These are phyloP conservation scores for Parotia lawesii DNA, from an alignment of 2,113 vertebrate species.

Conservation along the genomic window DNA sequence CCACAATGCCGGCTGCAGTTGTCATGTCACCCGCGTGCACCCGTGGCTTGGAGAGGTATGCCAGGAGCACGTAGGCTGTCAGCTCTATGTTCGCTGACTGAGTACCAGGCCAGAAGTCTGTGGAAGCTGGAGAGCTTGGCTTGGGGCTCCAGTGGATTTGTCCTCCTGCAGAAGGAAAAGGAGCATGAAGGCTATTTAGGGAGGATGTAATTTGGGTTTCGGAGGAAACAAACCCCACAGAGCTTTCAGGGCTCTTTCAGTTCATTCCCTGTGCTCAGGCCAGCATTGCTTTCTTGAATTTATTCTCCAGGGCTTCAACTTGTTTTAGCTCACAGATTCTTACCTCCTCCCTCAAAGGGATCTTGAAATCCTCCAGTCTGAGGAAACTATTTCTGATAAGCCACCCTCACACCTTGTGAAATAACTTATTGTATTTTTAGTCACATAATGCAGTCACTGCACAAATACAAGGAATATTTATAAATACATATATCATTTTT, in stretches of 20 bases:
- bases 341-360: neutral
- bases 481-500: neutral
- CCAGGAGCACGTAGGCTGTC: conserved; percentile 75
- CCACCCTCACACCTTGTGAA: neutral
- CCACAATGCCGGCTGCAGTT: conserved; percentile 70
- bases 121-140: neutral
- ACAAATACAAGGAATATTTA: neutral
- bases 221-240: neutral
- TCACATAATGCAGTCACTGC: neutral
- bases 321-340: neutral
- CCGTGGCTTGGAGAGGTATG: conserved; percentile 58
- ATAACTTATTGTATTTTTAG: neutral
- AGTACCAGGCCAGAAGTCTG: conserved; percentile 43
- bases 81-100: conserved; percentile 68
- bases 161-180: conserved; percentile 43
- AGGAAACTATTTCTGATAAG: neutral
- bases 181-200: conserved; percentile 39
- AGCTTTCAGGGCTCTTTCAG: neutral
- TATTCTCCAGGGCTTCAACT: neutral
- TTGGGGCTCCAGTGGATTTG: conserved; percentile 65
- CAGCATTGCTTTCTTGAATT: neutral
- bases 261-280: neutral
- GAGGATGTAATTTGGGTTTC: neutral
- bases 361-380: neutral
- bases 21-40: conserved; percentile 61